Evolutionary conservation across 2,888 invertebrate genomes (phyloP).

Genomic region (Aphidius colemani): DNA sequence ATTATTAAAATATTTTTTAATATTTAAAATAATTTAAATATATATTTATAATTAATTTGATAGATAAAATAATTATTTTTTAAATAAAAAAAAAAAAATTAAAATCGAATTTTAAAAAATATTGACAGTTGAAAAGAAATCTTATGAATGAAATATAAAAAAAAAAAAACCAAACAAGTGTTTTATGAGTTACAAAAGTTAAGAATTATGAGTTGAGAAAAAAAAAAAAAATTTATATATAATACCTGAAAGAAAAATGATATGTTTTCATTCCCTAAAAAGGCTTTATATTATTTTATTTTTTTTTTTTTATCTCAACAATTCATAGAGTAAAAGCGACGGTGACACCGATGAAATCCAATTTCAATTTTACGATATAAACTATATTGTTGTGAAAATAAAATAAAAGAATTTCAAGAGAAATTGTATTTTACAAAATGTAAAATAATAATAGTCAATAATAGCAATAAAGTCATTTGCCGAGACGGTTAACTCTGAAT

Average conservation of each 20-base stretch:
- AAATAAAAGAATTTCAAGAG: background rate
- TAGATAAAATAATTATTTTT: no score
- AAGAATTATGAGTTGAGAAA: background rate
- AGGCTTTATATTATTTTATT: conserved; percentile 11
- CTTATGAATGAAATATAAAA: no score
- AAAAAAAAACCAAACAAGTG: no score
- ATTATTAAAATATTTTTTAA: no score
- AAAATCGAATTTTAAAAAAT: no score
- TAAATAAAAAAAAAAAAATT: no score
- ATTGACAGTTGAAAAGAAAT: no score
- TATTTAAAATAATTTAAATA: no score
- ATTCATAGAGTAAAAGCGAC: background rate
- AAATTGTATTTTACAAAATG: conserved; percentile 1
- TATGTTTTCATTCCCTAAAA: conserved; percentile 24
- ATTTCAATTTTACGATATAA: background rate
- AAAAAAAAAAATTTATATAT: background rate
- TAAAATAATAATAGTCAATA: conserved; percentile 44
- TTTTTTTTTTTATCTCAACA: conserved; percentile 4
- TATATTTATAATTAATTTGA: no score
- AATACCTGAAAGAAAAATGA: background rate
- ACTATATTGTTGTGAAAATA: background rate
- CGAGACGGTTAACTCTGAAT: conserved; percentile 54
- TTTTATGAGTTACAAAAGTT: no score
- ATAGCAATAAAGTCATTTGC: conserved; percentile 59
- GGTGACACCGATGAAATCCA: no score